Evolutionary conservation across 2,797 vertebrate species (phyloP).

Genomic region (Artibeus lituratus): DNA sequence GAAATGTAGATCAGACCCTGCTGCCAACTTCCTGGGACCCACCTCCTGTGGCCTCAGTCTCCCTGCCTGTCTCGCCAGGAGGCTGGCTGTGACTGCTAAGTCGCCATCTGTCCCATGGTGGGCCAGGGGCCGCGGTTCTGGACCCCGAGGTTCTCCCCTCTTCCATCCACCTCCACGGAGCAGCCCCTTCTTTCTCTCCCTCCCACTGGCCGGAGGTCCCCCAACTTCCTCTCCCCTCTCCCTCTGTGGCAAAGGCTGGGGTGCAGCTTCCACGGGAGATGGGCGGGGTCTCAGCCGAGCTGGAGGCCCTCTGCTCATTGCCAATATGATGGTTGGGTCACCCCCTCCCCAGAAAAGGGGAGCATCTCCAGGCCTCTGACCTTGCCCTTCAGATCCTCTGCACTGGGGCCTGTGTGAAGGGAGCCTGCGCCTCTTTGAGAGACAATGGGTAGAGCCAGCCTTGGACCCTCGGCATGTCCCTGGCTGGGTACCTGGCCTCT

Average conservation of each 20-base stretch:
- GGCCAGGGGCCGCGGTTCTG: background rate
- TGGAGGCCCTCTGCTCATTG: background rate
- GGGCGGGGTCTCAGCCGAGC: background rate
- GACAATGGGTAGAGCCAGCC: background rate
- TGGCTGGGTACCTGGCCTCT: background rate
- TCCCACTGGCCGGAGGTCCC: background rate
- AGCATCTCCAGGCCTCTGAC: background rate
- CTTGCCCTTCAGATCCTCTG: background rate
- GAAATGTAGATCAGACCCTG: background rate
- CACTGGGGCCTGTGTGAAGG: background rate
- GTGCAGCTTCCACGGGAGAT: too few relatives aligned
- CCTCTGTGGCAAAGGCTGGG: background rate
- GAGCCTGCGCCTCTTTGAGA: background rate
- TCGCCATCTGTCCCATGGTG: background rate
- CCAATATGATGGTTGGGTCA: background rate
- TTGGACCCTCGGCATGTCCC: background rate
- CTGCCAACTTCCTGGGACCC: background rate
- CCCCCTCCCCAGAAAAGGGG: background rate
- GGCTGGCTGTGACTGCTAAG: background rate
- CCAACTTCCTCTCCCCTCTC: background rate
- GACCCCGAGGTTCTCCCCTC: rapidly evolving
- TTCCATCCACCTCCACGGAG: background rate
- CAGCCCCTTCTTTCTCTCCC: too few relatives aligned
- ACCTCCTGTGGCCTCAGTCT: background rate
- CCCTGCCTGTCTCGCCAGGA: background rate